phyloP scores from a whole-genome alignment of 2,888 invertebrate species.

The Hyalella azteca region DNA sequence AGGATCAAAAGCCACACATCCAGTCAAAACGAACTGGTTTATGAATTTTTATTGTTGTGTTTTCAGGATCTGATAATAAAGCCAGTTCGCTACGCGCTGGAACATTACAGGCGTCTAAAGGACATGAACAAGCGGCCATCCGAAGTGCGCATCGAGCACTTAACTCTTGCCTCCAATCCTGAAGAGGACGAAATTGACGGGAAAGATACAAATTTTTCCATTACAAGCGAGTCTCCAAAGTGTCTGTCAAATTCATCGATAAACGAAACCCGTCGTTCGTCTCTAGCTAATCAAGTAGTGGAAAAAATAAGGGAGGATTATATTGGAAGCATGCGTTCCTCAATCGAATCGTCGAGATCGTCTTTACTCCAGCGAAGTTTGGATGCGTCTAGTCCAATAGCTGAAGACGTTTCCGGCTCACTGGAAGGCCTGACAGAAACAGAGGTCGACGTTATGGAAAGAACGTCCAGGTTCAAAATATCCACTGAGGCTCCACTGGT shows the following conservation, averaged over 20 bases:
- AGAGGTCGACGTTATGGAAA: conserved; percentile 74
- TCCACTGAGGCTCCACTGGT: conserved; percentile 66
- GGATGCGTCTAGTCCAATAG: conserved; percentile 41
- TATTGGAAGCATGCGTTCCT: conserved; percentile 48
- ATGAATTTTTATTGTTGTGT: background rate
- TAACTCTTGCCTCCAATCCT: background rate
- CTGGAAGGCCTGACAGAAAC: conserved; percentile 68
- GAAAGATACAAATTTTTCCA: conserved; percentile 9
- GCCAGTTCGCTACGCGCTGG: conserved; percentile 70
- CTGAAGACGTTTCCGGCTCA: conserved; percentile 65
- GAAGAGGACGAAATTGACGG: conserved; percentile 29
- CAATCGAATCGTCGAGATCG: conserved; percentile 46
- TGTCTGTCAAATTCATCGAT: background rate
- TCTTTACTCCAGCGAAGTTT: conserved; percentile 42
- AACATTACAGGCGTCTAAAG: conserved; percentile 71
- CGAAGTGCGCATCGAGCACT: conserved; percentile 38
- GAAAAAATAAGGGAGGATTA: conserved; percentile 47
- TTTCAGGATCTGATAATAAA: conserved; percentile 70
- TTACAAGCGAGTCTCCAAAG: background rate
- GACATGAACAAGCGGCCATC: conserved; percentile 62
- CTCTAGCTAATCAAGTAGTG: conserved; percentile 39
- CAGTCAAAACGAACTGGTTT: background rate
- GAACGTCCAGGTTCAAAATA: conserved; percentile 77
- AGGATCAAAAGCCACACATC: too few species aligned
- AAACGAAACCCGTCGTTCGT: conserved; percentile 16